Conservation (phyloP, 1,140 invertebrate genomes). For the Agrilus planipennis region DNA sequence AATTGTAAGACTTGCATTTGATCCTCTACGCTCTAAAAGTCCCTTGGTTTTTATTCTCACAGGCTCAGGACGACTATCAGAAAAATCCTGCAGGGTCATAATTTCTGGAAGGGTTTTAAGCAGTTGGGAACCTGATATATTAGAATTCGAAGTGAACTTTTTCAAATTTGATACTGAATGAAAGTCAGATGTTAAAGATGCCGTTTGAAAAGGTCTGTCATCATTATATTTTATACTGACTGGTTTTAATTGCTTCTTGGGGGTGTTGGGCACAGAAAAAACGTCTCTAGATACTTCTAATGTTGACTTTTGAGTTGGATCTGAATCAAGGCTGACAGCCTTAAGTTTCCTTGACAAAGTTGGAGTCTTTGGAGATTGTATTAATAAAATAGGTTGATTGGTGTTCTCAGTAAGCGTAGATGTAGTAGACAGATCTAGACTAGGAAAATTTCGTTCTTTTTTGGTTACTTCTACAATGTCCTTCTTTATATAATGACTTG, state of each 20-base stretch:
- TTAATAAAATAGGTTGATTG: conserved; percentile 26
- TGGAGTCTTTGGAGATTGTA: conserved; percentile 32
- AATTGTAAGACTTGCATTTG: conserved; percentile 73
- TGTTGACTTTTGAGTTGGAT: conserved; percentile 17
- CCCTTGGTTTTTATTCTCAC: conserved; percentile 43
- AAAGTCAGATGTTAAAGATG: conserved; percentile 16
- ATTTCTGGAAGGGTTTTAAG: conserved; percentile 54
- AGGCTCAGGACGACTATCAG: conserved; percentile 38
- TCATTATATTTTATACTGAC: conserved; percentile 23
- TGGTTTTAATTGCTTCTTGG: conserved; percentile 29
- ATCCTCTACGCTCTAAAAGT: conserved; percentile 64
- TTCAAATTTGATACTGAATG: conserved; percentile 27
- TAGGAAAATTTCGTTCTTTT: conserved; percentile 27
- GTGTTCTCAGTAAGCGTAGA: not conserved
- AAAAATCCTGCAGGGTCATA: conserved; percentile 50
- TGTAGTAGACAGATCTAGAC: conserved; percentile 19
- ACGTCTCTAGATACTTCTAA: conserved; percentile 30
- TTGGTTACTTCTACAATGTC: too few species aligned
- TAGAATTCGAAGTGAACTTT: conserved; percentile 32
- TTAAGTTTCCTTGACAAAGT: conserved; percentile 32
- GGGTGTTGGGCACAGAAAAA: conserved; percentile 33
- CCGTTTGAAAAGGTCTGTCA: not conserved
- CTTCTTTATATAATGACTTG: too few species aligned
- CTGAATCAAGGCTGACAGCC: conserved; percentile 33
- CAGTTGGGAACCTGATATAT: conserved; percentile 32